Conservation (phyloP, 1,140 invertebrate species). For the Chrysoperla carnea region DNA sequence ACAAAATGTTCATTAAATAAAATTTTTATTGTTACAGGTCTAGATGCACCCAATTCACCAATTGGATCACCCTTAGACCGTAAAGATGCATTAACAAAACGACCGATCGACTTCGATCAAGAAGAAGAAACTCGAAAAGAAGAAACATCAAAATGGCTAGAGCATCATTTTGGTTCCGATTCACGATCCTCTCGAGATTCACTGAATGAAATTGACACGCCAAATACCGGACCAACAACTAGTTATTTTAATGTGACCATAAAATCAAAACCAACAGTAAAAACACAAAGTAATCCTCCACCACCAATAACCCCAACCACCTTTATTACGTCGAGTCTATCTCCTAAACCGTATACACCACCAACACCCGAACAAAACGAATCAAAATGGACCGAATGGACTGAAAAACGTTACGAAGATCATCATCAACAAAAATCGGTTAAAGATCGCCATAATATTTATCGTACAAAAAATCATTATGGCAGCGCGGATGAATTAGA, state of each 20-base stretch:
- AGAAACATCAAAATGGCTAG: slow-evolving; percentile 78
- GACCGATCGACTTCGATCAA: slow-evolving; percentile 62
- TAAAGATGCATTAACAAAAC: slow-evolving; percentile 62
- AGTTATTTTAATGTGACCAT: slow-evolving; percentile 62
- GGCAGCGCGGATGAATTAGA: no score
- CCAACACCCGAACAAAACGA: slow-evolving; percentile 10
- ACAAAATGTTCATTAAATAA: no score
- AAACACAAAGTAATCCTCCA: slow-evolving; percentile 18
- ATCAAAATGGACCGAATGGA: no score
- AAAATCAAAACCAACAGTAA: slow-evolving; percentile 38
- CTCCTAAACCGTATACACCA: slow-evolving; percentile 21
- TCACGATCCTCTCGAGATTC: slow-evolving; percentile 57
- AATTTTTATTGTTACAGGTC: slow-evolving; percentile 9
- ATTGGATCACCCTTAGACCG: slow-evolving; percentile 31
- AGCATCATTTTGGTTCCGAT: slow-evolving; percentile 77
- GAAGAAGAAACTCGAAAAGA: slow-evolving; percentile 77
- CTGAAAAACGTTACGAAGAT: no score
- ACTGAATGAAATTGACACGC: slow-evolving; percentile 26
- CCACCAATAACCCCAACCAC: slow-evolving; percentile 21
- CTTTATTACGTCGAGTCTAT: slow-evolving; percentile 19
- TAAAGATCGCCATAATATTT: no score
- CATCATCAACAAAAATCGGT: no score
- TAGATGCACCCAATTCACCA: slow-evolving; percentile 9
- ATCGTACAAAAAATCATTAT: no score
- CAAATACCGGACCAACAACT: slow-evolving; percentile 28